Percentiles rank a stretch among this genome's conserved stretches.
Conservation (phyloP, 2,113 vertebrate genomes). For the Rhynchomys soricoides region DNA sequence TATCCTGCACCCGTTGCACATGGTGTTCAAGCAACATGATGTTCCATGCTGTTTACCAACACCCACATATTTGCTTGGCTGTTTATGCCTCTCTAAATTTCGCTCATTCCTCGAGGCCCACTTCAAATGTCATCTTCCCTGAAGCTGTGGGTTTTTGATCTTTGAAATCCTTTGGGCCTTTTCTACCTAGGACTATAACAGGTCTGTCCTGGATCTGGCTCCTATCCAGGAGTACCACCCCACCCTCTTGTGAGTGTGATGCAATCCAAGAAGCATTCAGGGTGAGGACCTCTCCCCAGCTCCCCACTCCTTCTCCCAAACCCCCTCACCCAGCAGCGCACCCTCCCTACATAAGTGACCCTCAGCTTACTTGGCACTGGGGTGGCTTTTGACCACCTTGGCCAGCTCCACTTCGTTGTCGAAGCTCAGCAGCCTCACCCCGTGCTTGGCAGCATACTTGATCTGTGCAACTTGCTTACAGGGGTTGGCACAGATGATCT, state of each 20-base stretch:
- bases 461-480: slow-evolving; percentile 89
- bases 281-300: neutral
- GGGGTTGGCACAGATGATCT: slow-evolving; percentile 87
- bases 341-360: neutral
- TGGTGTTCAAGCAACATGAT: neutral
- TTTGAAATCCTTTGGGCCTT: neutral
- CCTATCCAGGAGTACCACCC: neutral
- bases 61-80: neutral
- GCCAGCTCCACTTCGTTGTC: slow-evolving; percentile 88
- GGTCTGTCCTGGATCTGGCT: neutral
- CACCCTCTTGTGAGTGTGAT: neutral
- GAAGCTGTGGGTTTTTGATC: neutral
- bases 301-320: neutral
- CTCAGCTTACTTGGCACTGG: slow-evolving; percentile 84
- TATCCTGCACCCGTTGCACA: neutral
- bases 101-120: neutral
- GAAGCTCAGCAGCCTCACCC: slow-evolving; percentile 86
- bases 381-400: slow-evolving; percentile 87
- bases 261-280: neutral
- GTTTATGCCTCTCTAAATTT: neutral
- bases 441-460: slow-evolving; percentile 83
- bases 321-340: neutral
- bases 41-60: fast-evolving
- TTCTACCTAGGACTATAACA: neutral
- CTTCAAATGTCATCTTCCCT: neutral